Evolutionary conservation across 2,888 invertebrate species (phyloP).

Genomic region (Diplazon laetatorius): DNA sequence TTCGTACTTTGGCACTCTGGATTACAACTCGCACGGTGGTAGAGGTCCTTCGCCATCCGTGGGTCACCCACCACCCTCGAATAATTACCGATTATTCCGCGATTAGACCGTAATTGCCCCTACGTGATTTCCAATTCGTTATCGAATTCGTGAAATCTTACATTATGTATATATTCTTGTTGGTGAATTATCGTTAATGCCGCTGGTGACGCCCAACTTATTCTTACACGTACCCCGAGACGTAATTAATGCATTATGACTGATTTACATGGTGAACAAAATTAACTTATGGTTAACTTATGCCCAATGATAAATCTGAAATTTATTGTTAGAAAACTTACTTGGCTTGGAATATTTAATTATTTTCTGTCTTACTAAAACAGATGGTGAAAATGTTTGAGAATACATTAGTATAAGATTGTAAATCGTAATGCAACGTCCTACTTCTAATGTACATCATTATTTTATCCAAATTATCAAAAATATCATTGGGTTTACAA

Average conservation of each 20-base stretch:
- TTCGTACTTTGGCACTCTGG: slow-evolving; percentile 19
- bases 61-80: slow-evolving; percentile 59
- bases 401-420: too few relatives aligned
- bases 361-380: too few relatives aligned
- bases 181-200: slow-evolving; percentile 59
- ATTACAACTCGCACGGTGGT: slow-evolving; percentile 7
- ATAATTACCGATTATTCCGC: slow-evolving; percentile 63
- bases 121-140: slow-evolving; percentile 65
- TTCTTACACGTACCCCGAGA: slow-evolving; percentile 31
- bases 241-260: slow-evolving; percentile 36
- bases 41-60: slow-evolving; percentile 51
- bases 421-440: too few relatives aligned
- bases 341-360: too few relatives aligned
- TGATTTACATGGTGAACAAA: slow-evolving; percentile 7
- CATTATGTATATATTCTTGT: slow-evolving; percentile 35
- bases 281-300: slow-evolving; percentile 18
- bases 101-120: slow-evolving; percentile 64
- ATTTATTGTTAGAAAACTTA: neutral
- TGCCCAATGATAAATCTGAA: slow-evolving; percentile 21
- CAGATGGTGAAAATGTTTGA: too few relatives aligned
- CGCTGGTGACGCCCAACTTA: slow-evolving; percentile 42
- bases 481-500: too few relatives aligned
- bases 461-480: too few relatives aligned
- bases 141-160: slow-evolving; percentile 62
- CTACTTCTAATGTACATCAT: too few relatives aligned